A percentile compares a stretch with the other conserved stretches of the same genome.
Conservation (phyloP, 2,113 vertebrate genomes). For the Bos javanicus region DNA sequence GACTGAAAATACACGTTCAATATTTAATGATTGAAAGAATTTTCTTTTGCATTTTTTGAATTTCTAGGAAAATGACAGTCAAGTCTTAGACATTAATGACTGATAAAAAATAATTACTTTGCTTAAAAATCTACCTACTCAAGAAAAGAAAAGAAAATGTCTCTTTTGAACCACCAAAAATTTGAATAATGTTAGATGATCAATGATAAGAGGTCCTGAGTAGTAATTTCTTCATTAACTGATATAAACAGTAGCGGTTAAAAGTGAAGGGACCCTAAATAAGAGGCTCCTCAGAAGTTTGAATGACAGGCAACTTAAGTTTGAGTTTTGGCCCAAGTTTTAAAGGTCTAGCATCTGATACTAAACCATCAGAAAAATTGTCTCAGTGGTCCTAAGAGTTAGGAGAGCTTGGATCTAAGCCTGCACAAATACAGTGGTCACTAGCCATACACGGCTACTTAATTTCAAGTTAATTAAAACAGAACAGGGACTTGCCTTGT, state of each 20-base stretch:
- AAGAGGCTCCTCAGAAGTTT: neutral
- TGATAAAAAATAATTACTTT: neutral
- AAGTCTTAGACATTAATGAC: neutral
- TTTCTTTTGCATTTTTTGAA: neutral
- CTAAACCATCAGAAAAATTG: neutral
- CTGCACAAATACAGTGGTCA: neutral
- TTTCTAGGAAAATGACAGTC: neutral
- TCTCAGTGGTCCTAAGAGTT: neutral
- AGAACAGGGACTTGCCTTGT: neutral
- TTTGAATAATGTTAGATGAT: neutral
- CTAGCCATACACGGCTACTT: neutral
- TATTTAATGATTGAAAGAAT: neutral
- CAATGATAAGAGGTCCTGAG: neutral
- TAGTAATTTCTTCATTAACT: neutral
- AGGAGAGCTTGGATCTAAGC: neutral
- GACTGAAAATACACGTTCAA: neutral
- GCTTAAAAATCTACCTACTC: neutral
- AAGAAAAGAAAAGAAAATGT: neutral
- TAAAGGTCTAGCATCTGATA: neutral
- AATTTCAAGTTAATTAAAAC: slow-evolving; percentile 1
- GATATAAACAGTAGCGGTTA: neutral
- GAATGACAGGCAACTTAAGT: neutral
- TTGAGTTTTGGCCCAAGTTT: neutral
- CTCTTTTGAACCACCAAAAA: neutral
- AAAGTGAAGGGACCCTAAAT: neutral